phyloP scores from a whole-genome alignment of 2,797 vertebrate species.

The Galagoides demidoff region DNA sequence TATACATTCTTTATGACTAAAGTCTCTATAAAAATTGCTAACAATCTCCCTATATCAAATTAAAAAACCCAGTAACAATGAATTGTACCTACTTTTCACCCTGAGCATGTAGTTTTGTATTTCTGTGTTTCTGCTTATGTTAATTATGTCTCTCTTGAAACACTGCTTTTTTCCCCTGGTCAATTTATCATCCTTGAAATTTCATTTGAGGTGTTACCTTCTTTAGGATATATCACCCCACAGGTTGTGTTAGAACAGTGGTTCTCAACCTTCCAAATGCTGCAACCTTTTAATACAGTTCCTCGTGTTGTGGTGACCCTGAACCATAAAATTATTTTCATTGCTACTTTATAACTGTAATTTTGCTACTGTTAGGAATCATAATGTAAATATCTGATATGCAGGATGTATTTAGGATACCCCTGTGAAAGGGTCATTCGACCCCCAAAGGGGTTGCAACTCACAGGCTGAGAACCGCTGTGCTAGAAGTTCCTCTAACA shows the following conservation, averaged over 20 bases:
- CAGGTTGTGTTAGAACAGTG: conserved; percentile 8
- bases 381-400: too few species aligned
- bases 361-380: too few species aligned
- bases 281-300: too few species aligned
- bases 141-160: conserved; percentile 5
- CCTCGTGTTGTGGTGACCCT: too few species aligned
- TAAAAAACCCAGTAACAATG: neutral
- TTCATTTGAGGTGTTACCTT: conserved; percentile 33
- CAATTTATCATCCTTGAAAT: conserved; percentile 40
- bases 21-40: neutral
- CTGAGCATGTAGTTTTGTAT: neutral
- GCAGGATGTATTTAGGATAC: too few species aligned
- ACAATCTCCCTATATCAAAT: neutral
- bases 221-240: neutral
- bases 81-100: neutral
- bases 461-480: neutral
- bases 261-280: too few species aligned
- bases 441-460: too few species aligned
- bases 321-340: too few species aligned
- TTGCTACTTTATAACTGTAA: too few species aligned
- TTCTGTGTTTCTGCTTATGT: conserved; percentile 10
- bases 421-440: too few species aligned
- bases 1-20: conserved; percentile 29
- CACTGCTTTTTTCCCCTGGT: neutral
- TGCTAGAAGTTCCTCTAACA: conserved; percentile 2